Evolutionary conservation across 1,140 invertebrate species (phyloP).

Genomic region (Brachionus angularis): DNA sequence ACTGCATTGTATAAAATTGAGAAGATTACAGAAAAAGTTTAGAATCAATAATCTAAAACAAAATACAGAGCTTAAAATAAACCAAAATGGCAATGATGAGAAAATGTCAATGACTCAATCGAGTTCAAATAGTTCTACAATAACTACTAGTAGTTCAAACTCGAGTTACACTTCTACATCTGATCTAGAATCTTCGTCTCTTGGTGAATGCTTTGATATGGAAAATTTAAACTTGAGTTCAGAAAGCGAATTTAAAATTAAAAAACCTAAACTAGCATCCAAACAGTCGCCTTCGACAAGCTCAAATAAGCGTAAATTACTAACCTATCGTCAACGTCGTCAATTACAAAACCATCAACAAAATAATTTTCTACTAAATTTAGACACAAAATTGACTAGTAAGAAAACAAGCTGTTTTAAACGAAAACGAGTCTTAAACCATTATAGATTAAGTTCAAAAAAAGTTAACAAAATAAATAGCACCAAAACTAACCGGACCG

Average conservation of each 20-base stretch:
- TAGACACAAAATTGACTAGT: no score
- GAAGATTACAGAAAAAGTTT: slow-evolving; percentile 24
- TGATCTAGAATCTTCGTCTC: slow-evolving; percentile 21
- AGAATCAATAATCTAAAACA: neutral
- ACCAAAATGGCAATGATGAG: no score
- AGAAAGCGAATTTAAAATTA: neutral
- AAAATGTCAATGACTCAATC: slow-evolving; percentile 7
- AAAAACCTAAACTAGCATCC: neutral
- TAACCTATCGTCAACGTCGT: neutral
- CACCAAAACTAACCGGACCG: no score
- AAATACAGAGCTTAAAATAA: no score
- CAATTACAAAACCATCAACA: no score
- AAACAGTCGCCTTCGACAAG: neutral
- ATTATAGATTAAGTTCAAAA: no score
- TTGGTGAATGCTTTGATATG: slow-evolving; percentile 22
- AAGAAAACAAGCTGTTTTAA: slow-evolving; percentile 5
- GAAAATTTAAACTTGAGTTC: slow-evolving; percentile 10
- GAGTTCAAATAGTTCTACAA: neutral
- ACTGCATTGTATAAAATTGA: slow-evolving; percentile 18
- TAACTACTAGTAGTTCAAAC: neutral
- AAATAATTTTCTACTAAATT: no score
- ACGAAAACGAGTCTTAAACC: neutral
- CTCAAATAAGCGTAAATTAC: neutral
- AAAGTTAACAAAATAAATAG: no score
- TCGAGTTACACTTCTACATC: neutral